Evolutionary conservation across 2,113 vertebrate genomes (phyloP).

Genomic region (Solea senegalensis): DNA sequence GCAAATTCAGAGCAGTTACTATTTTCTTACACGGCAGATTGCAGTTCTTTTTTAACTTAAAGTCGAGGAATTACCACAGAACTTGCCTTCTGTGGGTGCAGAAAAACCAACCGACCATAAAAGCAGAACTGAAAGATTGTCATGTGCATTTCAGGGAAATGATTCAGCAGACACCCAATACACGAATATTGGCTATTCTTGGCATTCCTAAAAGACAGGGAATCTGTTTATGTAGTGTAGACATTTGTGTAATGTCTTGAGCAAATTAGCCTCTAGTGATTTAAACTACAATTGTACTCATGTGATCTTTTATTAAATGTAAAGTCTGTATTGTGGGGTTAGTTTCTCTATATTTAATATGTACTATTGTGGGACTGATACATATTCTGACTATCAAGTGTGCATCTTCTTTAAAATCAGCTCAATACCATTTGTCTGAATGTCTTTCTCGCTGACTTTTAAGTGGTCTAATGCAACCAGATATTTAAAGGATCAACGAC

Average conservation of each 20-base stretch:
- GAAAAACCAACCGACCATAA: constrained; percentile 22
- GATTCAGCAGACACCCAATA: constrained; percentile 57
- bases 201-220: background rate
- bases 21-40: background rate
- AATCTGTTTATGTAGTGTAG: background rate
- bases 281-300: too few species aligned
- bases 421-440: too few species aligned
- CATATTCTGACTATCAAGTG: background rate
- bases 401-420: background rate
- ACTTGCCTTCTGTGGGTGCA: background rate
- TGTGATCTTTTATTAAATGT: too few species aligned
- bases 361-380: background rate
- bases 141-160: constrained; percentile 73
- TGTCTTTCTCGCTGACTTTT: background rate
- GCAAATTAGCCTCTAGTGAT: too few species aligned
- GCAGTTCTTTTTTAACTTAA: constrained; percentile 8
- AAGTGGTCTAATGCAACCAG: background rate
- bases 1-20: background rate
- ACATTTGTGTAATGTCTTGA: too few species aligned
- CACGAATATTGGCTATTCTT: constrained; percentile 41
- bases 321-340: too few species aligned
- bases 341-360: background rate
- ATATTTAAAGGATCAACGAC: background rate
- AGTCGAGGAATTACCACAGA: background rate
- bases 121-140: constrained; percentile 77